These are phyloP conservation scores for Actias luna DNA, from an alignment of 2,888 invertebrate species.

Conservation along the genomic window DNA sequence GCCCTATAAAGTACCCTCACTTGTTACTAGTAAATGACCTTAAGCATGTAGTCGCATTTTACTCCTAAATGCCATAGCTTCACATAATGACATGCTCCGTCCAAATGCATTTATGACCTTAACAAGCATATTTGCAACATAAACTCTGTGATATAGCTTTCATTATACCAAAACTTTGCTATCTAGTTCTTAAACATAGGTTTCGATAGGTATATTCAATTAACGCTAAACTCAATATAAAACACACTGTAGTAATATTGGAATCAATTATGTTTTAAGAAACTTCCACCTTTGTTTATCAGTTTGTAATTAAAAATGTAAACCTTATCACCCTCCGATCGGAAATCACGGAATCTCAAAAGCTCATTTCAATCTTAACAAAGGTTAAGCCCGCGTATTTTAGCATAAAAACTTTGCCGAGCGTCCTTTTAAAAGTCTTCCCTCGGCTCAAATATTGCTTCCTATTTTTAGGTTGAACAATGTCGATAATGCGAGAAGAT, in stretches of 20 bases:
- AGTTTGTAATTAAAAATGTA: constrained; percentile 39
- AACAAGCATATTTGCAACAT: neutral
- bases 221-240: neutral
- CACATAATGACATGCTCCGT: too few relatives aligned
- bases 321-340: constrained; percentile 33
- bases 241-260: neutral
- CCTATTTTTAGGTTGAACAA: neutral
- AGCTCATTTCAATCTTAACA: neutral
- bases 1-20: too few relatives aligned
- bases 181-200: neutral
- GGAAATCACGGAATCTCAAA: constrained; percentile 19
- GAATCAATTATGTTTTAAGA: neutral
- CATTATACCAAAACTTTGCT: neutral
- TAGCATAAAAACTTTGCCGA: neutral
- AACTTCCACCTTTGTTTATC: neutral
- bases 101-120: neutral
- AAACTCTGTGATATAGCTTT: neutral
- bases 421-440: neutral
- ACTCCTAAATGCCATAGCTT: too few relatives aligned
- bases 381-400: neutral
- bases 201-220: neutral
- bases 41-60: too few relatives aligned
- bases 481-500: neutral
- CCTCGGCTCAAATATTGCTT: neutral
- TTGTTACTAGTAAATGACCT: too few relatives aligned